phyloP scores from a whole-genome alignment of 2,888 invertebrate genomes.

The Agriopis aurantiaria region DNA sequence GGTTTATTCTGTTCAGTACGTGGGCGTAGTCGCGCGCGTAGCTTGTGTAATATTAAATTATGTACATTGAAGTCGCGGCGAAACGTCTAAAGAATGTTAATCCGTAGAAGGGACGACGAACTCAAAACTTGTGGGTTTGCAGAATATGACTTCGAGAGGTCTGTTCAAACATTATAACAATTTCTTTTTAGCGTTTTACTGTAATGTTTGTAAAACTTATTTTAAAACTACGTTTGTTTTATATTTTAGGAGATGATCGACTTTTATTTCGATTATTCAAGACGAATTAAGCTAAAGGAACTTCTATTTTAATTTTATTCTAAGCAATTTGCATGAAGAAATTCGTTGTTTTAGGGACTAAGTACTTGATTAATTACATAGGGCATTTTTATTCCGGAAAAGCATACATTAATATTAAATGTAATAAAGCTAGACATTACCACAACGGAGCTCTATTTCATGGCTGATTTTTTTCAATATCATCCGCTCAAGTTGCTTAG shows the following conservation, averaged over 20 bases:
- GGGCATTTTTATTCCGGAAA: too few species aligned
- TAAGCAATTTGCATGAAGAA: too few species aligned
- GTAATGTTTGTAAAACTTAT: background rate
- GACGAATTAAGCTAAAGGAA: too few species aligned
- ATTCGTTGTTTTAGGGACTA: too few species aligned
- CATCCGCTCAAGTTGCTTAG: constrained; percentile 16
- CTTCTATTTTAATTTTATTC: too few species aligned
- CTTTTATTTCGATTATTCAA: too few species aligned
- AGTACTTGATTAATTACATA: too few species aligned
- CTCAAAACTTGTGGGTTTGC: constrained; percentile 1
- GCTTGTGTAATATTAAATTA: background rate
- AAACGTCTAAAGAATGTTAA: constrained; percentile 10
- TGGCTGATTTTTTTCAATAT: background rate
- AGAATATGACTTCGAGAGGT: background rate
- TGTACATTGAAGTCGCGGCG: constrained; percentile 6
- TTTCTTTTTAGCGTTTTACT: background rate
- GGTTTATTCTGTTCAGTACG: too few species aligned
- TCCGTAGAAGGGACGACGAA: constrained; percentile 10
- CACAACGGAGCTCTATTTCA: background rate
- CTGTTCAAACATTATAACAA: background rate
- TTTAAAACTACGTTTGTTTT: background rate
- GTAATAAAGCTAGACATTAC: background rate
- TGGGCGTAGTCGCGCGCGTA: too few species aligned
- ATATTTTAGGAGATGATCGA: background rate
- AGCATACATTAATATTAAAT: too few species aligned